These are phyloP conservation scores for Anoplopoma fimbria DNA, from an alignment of 2,113 vertebrate species.

Conservation along the genomic window DNA sequence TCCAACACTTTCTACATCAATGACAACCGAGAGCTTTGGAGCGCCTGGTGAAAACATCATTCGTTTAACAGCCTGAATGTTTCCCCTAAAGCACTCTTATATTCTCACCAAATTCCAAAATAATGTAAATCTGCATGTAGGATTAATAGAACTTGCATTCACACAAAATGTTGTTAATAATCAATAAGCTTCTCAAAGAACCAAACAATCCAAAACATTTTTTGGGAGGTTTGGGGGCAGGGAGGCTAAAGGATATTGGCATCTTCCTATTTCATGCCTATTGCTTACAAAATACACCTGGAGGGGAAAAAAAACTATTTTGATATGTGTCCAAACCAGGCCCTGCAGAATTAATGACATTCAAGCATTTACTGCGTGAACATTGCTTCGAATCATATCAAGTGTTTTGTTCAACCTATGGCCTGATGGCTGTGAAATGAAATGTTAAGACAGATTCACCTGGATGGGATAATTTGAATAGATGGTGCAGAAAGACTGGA, in stretches of 20 bases:
- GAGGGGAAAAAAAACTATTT: conserved; percentile 1
- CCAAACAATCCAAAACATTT: not conserved
- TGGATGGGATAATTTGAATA: not conserved
- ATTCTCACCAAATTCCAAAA: conserved; percentile 19
- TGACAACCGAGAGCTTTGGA: conserved; percentile 57
- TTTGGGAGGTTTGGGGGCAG: not conserved
- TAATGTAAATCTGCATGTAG: conserved; percentile 19
- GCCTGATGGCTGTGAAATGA: not conserved
- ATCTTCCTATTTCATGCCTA: not conserved
- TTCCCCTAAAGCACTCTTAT: conserved; percentile 57
- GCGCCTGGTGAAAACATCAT: conserved; percentile 71
- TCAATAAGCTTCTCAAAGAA: not conserved
- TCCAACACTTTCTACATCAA: conserved; percentile 37
- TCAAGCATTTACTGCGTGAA: conserved; percentile 9
- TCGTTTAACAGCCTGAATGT: conserved; percentile 61
- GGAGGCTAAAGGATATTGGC: not conserved
- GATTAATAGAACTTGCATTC: conserved; percentile 25
- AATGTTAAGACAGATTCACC: conserved; percentile 3
- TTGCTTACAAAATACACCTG: conserved; percentile 15
- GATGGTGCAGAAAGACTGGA: conserved; percentile 6
- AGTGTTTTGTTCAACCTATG: not conserved
- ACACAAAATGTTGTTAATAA: not conserved
- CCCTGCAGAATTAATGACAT: conserved; percentile 20
- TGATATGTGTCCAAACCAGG: conserved; percentile 14
- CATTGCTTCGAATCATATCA: conserved; percentile 3